Conservation (phyloP, 2,888 invertebrate genomes). For the Lasius platythorax region DNA sequence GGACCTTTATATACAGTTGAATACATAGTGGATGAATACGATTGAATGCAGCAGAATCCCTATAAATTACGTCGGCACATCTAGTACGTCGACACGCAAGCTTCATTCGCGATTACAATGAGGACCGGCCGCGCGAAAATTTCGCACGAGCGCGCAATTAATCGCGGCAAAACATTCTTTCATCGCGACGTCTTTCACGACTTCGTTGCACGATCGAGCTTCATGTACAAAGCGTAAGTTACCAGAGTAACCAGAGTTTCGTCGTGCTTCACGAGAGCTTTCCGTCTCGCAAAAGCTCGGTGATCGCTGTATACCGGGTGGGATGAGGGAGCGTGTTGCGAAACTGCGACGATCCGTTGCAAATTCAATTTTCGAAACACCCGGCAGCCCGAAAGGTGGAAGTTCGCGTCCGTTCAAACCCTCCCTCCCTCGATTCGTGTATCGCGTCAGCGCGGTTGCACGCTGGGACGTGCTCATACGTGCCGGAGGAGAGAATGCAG, state of each 20-base stretch:
- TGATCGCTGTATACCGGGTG: background rate
- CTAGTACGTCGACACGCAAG: conserved; percentile 16
- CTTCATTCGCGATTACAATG: conserved; percentile 41
- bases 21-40: conserved; percentile 28
- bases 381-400: conserved; percentile 55
- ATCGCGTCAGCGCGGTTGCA: conserved; percentile 1
- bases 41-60: conserved; percentile 14
- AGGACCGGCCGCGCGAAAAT: conserved; percentile 37
- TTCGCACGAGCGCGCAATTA: conserved; percentile 29
- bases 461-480: conserved; percentile 3
- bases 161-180: conserved; percentile 10
- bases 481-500: conserved; percentile 24
- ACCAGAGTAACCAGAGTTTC: background rate
- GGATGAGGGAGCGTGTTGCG: conserved; percentile 36
- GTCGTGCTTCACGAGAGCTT: background rate
- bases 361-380: conserved; percentile 73
- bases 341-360: conserved; percentile 65
- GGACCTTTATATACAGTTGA: conserved; percentile 23
- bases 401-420: conserved; percentile 45
- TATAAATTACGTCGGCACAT: conserved; percentile 53
- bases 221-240: background rate
- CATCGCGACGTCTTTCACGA: background rate
- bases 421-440: background rate
- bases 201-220: conserved; percentile 6
- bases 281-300: conserved; percentile 51